A percentile compares a stretch with the other conserved stretches of the same genome.
Conservation (phyloP, 2,797 vertebrate genomes). For the Neopelma chrysocephalum region DNA sequence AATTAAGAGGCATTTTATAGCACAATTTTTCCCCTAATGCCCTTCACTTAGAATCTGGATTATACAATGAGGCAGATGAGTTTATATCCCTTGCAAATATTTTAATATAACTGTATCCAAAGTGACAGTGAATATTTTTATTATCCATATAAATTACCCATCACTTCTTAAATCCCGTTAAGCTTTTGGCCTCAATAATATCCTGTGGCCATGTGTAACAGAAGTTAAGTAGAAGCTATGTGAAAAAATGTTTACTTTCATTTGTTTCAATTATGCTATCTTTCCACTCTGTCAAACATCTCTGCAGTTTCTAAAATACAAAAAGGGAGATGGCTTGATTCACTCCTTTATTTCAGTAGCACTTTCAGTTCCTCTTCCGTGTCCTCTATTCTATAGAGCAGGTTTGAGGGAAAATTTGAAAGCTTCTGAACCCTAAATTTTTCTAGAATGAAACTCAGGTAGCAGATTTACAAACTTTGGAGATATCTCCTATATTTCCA, state of each 20-base stretch:
- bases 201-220: background rate
- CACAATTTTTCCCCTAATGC: background rate
- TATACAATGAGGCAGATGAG: background rate
- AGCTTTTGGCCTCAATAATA: conserved; percentile 10
- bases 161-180: conserved; percentile 43
- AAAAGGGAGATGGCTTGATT: background rate
- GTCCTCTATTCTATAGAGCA: background rate
- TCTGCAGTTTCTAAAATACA: background rate
- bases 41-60: background rate
- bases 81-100: conserved; percentile 39
- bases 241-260: conserved; percentile 3
- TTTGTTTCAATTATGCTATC: background rate
- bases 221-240: background rate
- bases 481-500: background rate
- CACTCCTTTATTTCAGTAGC: background rate
- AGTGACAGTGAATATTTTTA: conserved; percentile 46
- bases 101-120: conserved; percentile 30
- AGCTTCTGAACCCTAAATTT: background rate
- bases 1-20: background rate
- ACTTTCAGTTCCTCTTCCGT: background rate
- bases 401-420: background rate
- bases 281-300: background rate
- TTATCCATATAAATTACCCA: conserved; percentile 27
- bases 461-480: background rate
- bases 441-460: background rate